Evolutionary conservation across 2,113 vertebrate species (phyloP).

Genomic region (Alligator sinensis): DNA sequence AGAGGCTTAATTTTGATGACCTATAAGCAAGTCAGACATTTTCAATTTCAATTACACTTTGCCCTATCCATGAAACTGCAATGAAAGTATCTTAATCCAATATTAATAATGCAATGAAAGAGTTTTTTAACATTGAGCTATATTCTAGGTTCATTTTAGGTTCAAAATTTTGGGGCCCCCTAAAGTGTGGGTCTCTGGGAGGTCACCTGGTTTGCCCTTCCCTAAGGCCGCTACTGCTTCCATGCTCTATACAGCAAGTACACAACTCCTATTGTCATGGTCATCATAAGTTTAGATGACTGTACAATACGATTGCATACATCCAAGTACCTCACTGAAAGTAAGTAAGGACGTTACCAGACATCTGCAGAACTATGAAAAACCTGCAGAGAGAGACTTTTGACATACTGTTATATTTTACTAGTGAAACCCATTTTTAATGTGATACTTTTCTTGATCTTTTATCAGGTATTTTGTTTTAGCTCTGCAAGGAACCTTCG

Average conservation of each 20-base stretch:
- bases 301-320: neutral
- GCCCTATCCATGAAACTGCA: no score
- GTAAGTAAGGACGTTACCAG: neutral
- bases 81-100: no score
- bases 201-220: neutral
- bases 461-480: slow-evolving; percentile 85
- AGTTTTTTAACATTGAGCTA: no score
- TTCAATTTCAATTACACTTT: no score
- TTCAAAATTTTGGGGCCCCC: no score
- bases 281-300: neutral
- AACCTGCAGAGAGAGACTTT: neutral
- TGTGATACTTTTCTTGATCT: slow-evolving; percentile 15
- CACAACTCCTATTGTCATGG: neutral
- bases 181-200: no score
- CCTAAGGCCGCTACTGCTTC: neutral
- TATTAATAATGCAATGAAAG: no score
- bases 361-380: neutral
- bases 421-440: neutral
- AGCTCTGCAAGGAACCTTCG: slow-evolving; percentile 84
- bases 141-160: no score
- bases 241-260: neutral
- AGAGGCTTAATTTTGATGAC: no score
- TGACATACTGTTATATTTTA: neutral
- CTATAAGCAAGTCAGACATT: no score
- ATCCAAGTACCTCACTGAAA: neutral